Conservation (phyloP, 2,797 vertebrate species). For the Sus cebifrons region DNA sequence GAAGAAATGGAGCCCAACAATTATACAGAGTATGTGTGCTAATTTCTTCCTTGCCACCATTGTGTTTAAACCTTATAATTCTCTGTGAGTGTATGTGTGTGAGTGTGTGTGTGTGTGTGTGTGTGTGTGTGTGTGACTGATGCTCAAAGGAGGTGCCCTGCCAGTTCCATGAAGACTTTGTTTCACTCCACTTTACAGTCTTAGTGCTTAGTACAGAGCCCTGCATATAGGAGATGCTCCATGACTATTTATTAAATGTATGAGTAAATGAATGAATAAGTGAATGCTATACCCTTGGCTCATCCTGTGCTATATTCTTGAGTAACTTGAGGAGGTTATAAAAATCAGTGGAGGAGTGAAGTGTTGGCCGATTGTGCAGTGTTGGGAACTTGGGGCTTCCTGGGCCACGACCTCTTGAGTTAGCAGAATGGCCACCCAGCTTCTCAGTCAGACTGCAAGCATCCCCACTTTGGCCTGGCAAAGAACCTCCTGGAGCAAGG, state of each 20-base stretch:
- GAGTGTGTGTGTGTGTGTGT: background rate
- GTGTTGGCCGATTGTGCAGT: background rate
- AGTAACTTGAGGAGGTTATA: background rate
- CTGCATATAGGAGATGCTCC: background rate
- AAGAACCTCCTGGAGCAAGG: background rate
- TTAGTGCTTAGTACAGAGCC: background rate
- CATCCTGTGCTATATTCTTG: too few species aligned
- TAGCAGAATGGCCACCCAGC: background rate
- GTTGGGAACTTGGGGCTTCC: background rate
- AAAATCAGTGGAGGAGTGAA: slow-evolving; percentile 24
- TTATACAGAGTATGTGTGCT: background rate
- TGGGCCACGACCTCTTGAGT: background rate
- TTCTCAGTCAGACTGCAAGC: background rate
- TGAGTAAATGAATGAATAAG: slow-evolving; percentile 2
- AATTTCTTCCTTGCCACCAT: background rate
- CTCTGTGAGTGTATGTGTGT: background rate
- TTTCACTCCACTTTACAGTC: background rate
- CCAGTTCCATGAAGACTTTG: slow-evolving; percentile 13
- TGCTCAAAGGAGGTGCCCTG: background rate
- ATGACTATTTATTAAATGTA: background rate
- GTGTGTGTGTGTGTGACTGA: background rate
- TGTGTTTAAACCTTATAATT: slow-evolving; percentile 10
- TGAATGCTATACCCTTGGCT: background rate
- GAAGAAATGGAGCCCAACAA: background rate
- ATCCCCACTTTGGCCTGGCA: background rate